A percentile compares a stretch with the other conserved stretches of the same genome.
These are phyloP conservation scores for Caranx melampygus DNA, from an alignment of 2,113 vertebrate species.

Conservation along the genomic window DNA sequence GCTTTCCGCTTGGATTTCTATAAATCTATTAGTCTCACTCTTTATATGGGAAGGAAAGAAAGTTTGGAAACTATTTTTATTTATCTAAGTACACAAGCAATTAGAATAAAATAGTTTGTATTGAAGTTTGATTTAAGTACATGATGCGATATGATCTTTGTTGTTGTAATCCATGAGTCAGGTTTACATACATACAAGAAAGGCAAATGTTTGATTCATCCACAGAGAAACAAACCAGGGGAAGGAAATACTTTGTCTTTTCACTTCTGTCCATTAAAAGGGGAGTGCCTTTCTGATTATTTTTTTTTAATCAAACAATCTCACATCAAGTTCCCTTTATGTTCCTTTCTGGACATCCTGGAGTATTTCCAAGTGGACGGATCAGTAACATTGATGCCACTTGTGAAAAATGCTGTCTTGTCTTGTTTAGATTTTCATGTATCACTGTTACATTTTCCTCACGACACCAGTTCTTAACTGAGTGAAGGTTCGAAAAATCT, in stretches of 20 bases:
- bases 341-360: slow-evolving; percentile 77
- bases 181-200: slow-evolving; percentile 57
- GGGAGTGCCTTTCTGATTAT: slow-evolving; percentile 41
- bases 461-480: slow-evolving; percentile 52
- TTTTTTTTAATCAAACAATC: slow-evolving; percentile 56
- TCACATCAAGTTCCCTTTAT: slow-evolving; percentile 78
- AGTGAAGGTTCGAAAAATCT: slow-evolving; percentile 58
- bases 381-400: slow-evolving; percentile 79
- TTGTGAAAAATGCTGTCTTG: slow-evolving; percentile 59
- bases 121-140: slow-evolving; percentile 47
- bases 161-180: slow-evolving; percentile 44
- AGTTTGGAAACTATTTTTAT: slow-evolving; percentile 60
- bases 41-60: slow-evolving; percentile 69
- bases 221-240: slow-evolving; percentile 82
- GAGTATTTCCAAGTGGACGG: slow-evolving; percentile 83
- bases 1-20: slow-evolving; percentile 56
- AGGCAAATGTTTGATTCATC: slow-evolving; percentile 79
- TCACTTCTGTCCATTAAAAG: slow-evolving; percentile 70
- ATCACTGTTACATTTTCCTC: slow-evolving; percentile 37
- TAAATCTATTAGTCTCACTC: slow-evolving; percentile 76
- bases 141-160: slow-evolving; percentile 32
- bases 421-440: slow-evolving; percentile 45
- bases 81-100: slow-evolving; percentile 62
- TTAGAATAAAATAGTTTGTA: slow-evolving; percentile 49
- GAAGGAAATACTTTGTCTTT: slow-evolving; percentile 63